Conservation (phyloP, 2,888 invertebrate species). For the Dendrolimus pini region DNA sequence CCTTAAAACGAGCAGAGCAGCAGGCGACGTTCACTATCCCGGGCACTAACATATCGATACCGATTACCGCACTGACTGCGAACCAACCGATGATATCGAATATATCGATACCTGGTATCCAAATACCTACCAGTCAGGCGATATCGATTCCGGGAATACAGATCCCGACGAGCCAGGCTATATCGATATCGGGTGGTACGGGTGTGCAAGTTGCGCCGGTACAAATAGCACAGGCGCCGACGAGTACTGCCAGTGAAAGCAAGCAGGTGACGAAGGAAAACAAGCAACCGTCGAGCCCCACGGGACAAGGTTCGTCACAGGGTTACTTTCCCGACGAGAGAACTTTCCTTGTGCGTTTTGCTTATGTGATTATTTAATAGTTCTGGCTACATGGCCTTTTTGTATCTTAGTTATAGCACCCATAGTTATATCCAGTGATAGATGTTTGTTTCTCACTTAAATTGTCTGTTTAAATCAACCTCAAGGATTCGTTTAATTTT, state of each 20-base stretch:
- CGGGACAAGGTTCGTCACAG: conserved; percentile 55
- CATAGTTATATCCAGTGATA: no score
- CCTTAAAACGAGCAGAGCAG: conserved; percentile 48
- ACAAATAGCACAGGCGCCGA: conserved; percentile 70
- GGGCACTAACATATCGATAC: conserved; percentile 79
- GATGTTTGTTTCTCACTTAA: no score
- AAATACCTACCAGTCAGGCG: conserved; percentile 25
- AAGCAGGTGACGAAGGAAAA: conserved; percentile 80
- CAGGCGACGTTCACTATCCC: conserved; percentile 77
- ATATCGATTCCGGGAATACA: conserved; percentile 47
- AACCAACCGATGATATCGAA: conserved; percentile 72
- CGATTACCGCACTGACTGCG: conserved; percentile 64
- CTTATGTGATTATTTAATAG: not conserved
- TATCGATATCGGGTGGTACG: conserved; percentile 43
- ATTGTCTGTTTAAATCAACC: no score
- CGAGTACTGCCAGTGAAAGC: conserved; percentile 28
- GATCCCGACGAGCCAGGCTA: conserved; percentile 36
- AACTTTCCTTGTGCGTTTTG: conserved; percentile 10
- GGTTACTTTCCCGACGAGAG: conserved; percentile 17
- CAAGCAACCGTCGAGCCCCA: conserved; percentile 37
- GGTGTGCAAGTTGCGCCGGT: conserved; percentile 28
- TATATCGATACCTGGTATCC: conserved; percentile 57
- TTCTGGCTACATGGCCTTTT: not conserved
- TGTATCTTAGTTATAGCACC: no score
- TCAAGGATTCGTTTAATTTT: no score